Base-by-base conservation (phyloP, 2,797 vertebrate genomes). In the Benthosema pterotum region DNA sequence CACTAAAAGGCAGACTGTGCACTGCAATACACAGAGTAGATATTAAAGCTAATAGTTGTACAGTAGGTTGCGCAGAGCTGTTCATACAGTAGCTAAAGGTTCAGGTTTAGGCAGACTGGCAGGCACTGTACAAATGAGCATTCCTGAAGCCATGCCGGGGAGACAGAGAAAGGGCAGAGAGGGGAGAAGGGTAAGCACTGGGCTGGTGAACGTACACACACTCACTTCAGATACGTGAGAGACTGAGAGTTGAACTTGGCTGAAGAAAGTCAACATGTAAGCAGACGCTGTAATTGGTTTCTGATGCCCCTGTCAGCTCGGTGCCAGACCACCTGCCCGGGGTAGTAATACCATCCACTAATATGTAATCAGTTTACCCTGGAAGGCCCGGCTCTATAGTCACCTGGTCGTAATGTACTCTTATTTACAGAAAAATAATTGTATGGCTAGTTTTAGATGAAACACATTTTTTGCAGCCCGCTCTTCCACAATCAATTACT, bases 201-300 rank as follows among this genome's bases (percentile, higher is more conserved):
- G 74, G 63, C 49, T 52, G 47, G 49, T 57, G 82, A 90, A 86
- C 73, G 82, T 77, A 82, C 80, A 2, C 80, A 2, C 87, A 84
- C 65, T 65, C 46, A 72, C n/a, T 76, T 90, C 84, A 84, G 84
- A 91, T 86, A 83, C 82, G 83, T 75, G 81, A 91, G 89, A 91
- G 89, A 93, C 93, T 75, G 81, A 91, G 89, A 91, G 89, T 94
- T 94, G 90, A 83, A 85, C 82, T 94, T 94, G 91, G 91, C 94
- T 82, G 67, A 18, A 58, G 79, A 82, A 87, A 85, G 75, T 50
- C 73, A 45, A 57, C 84, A 82, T 88, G 78, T 84, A 91, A 92
- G 84, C 86, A 88, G 80, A 89, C 67, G 58, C 67, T 70, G 83
- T 92, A 92, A 95, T 95, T 94, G 90, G 88, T 91, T 94, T 93